Evolutionary conservation across 92 coral and sea anemone genomes (phyloP), one percentile per base, ranked within the genome.

Genomic region (Epizoanthus stellaris): DNA sequence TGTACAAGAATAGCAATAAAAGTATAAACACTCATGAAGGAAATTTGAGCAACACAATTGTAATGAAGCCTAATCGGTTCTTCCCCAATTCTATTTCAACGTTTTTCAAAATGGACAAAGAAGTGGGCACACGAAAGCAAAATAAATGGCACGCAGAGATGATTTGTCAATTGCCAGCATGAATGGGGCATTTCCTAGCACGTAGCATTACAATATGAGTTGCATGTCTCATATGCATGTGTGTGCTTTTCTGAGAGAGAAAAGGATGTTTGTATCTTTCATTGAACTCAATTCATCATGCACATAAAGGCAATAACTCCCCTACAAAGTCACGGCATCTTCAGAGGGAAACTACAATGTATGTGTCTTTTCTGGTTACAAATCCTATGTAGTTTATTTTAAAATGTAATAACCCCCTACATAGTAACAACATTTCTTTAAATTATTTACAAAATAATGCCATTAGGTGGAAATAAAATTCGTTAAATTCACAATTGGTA

Each of bases 101-200:
- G 73, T 34, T 6, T 36, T 68, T 40, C 34, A 47, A 72, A 42
- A 9, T 21, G 76, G 21, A 16, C 9, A 1, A 10, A 16, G 34
- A 72, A 57, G 52, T 36, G 19, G 13, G 6, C 23, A 25, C 36
- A 36, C 77, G 23, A 54, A 34, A 38, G n/a, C 23, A 47, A 23
- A 42, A 72, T 54, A 72, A 72, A 21, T 72, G 42, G 17, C 77
- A 72, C 8, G 77, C 77, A 43, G 77, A 43, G 77, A 47, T 49
- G 30, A 39, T 70, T 70, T 70, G 56, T 1, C 38, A 70, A 70
- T n/a, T 38, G 75, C 52, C 52, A 14, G 77, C 36, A 45, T 45
- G 20, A 45, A 72, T 49, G 21, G 42, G 39, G 75, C 42, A 17
- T 17, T 72, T 15, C 59, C 76, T 19, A 56, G 25, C 13, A 34